Evolutionary conservation across 2,888 invertebrate genomes (phyloP).

Genomic region (Amaurobius ferox): DNA sequence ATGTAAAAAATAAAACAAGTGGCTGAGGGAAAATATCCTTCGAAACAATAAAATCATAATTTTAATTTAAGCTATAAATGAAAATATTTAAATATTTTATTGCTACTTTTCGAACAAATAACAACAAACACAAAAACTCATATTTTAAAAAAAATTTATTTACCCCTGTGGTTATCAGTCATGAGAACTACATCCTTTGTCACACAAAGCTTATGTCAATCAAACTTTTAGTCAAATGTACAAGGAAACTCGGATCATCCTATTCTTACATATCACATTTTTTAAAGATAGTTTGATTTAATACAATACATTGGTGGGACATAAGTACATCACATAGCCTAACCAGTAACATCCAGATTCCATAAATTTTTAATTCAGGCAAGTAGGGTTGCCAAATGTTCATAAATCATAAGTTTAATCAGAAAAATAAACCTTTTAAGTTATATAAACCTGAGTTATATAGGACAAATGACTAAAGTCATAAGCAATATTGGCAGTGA

Average conservation of each 20-base stretch:
- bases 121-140: not conserved
- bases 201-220: conserved; percentile 13
- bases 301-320: conserved; percentile 36
- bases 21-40: too few relatives aligned
- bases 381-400: not conserved
- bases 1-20: too few relatives aligned
- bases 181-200: conserved; percentile 14
- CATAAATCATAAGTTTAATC: too few relatives aligned
- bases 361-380: not conserved
- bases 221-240: not conserved
- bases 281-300: conserved; percentile 10
- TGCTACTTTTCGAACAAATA: too few relatives aligned
- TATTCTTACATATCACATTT: conserved; percentile 15
- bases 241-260: conserved; percentile 7
- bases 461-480: too few relatives aligned
- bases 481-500: too few relatives aligned
- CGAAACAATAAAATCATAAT: too few relatives aligned
- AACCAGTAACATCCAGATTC: not conserved
- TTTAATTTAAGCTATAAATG: too few relatives aligned
- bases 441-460: too few relatives aligned
- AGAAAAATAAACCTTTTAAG: too few relatives aligned
- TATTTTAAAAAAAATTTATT: conserved; percentile 5
- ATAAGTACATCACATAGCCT: conserved; percentile 28
- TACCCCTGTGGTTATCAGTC: conserved; percentile 2
- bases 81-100: too few relatives aligned